Evolutionary conservation across 2,113 vertebrate species (phyloP).

Genomic region (Mola mola): DNA sequence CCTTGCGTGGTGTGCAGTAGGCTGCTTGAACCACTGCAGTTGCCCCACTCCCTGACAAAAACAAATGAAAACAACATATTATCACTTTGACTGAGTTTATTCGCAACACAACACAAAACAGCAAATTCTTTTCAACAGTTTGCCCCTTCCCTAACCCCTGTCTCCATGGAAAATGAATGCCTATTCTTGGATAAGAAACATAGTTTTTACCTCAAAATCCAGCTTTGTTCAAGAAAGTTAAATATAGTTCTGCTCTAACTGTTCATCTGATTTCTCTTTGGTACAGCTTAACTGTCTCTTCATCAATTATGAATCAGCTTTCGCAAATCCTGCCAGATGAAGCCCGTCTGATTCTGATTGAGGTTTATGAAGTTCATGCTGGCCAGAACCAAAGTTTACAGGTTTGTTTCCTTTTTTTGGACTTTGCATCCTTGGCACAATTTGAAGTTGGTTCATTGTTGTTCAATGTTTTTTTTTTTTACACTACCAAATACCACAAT

Average conservation of each 20-base stretch:
- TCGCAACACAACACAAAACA: too few species aligned
- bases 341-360: not conserved
- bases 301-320: constrained; percentile 59
- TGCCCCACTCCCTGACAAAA: constrained; percentile 72
- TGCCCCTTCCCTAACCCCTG: not conserved
- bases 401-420: not conserved
- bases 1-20: constrained; percentile 90
- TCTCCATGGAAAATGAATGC: not conserved
- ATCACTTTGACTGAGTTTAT: not conserved
- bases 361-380: not conserved
- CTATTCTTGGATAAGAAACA: constrained; percentile 17
- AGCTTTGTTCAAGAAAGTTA: constrained; percentile 17
- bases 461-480: too few species aligned
- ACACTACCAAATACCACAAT: too few species aligned
- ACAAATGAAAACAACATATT: constrained; percentile 5
- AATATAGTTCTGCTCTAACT: constrained; percentile 12
- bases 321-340: constrained; percentile 31
- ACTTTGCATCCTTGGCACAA: too few species aligned
- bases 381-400: not conserved
- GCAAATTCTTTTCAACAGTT: not conserved
- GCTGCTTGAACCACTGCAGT: constrained; percentile 96
- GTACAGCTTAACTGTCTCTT: constrained; percentile 22
- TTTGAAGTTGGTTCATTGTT: too few species aligned
- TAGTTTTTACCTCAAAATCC: constrained; percentile 12
- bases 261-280: constrained; percentile 28